These are phyloP conservation scores for Calephelis virginiensis DNA, from an alignment of 1,140 invertebrate species.

Conservation along the genomic window DNA sequence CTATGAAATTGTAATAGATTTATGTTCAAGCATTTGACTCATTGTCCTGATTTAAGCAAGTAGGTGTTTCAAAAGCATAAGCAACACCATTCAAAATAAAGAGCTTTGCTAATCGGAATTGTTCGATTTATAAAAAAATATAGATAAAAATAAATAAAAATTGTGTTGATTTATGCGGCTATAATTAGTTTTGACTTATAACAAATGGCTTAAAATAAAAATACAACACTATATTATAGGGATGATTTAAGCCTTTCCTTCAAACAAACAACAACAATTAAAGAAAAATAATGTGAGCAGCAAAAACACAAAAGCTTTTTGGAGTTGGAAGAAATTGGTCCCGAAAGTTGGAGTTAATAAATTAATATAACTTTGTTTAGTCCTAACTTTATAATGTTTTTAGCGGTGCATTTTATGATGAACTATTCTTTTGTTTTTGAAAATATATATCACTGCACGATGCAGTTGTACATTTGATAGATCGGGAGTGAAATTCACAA, in stretches of 20 bases:
- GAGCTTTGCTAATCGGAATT: no score
- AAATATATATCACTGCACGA: no score
- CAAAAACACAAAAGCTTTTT: slow-evolving; percentile 6
- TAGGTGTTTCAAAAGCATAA: no score
- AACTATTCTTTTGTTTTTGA: no score
- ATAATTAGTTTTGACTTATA: slow-evolving; percentile 3
- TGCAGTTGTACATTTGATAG: no score
- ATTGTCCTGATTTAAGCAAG: no score
- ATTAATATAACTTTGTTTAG: neutral
- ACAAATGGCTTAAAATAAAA: slow-evolving; percentile 3
- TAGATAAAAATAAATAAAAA: no score
- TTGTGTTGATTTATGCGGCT: neutral
- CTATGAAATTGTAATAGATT: no score
- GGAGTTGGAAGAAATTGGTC: slow-evolving; percentile 8
- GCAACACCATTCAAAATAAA: no score
- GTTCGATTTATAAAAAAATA: no score
- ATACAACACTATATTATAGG: slow-evolving; percentile 9
- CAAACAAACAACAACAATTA: slow-evolving; percentile 13
- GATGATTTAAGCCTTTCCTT: neutral
- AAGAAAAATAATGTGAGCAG: slow-evolving; percentile 6
- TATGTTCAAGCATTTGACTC: no score
- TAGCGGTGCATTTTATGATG: neutral
- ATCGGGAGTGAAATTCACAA: no score
- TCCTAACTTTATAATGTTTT: neutral
- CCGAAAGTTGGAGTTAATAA: slow-evolving; percentile 7